Evolutionary conservation across 1,140 invertebrate species (phyloP), one percentile per base, ranked within the genome.

Genomic region (Coenobita brevimanus): DNA sequence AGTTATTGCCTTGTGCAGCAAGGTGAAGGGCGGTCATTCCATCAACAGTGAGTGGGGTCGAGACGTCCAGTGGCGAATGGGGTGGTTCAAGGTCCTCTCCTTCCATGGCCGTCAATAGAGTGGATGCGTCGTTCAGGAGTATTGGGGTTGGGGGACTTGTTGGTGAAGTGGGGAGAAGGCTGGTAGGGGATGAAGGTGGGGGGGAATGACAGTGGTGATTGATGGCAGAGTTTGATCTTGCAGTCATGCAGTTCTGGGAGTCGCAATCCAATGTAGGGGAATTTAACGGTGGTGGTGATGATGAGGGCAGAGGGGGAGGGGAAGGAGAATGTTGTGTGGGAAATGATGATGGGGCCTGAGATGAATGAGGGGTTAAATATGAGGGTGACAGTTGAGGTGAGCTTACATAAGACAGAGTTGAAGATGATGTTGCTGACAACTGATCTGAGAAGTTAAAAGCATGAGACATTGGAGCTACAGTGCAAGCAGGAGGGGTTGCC

Each of bases 21-120:
- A 89, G 76, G 73, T 89, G 88, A 27, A 89, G 69, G 24, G 88
- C 88, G 38, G 88, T 89, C 88, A 89, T 89, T 27, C 88, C 88
- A 73, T 89, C 88, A 43, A 83, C 62, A 60, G 88, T 89, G 78
- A 89, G 88, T 46, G 88, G 88, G 21, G 88, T 85, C 30, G 88
- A 83, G 2, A 89, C 88, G 84, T 89, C 88, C 17, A 89, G 54
- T 15, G 82, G 88, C 3, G 88, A 89, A 43, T 89, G 88, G 62
- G 88, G 88, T 30, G 88, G 88, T 67, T 83, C 81, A 38, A 82
- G 75, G 30, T 84, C 81, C 41, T 89, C 88, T 6, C 82, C 88
- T 71, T 81, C 81, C 81, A 84, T 64, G 6, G 76, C 60, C 54
- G 82, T 60, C 24, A 81, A 73, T 30, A 89, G 33, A 76, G 79